phyloP scores from a whole-genome alignment of 2,888 invertebrate species.

The Frankliniella fusca region DNA sequence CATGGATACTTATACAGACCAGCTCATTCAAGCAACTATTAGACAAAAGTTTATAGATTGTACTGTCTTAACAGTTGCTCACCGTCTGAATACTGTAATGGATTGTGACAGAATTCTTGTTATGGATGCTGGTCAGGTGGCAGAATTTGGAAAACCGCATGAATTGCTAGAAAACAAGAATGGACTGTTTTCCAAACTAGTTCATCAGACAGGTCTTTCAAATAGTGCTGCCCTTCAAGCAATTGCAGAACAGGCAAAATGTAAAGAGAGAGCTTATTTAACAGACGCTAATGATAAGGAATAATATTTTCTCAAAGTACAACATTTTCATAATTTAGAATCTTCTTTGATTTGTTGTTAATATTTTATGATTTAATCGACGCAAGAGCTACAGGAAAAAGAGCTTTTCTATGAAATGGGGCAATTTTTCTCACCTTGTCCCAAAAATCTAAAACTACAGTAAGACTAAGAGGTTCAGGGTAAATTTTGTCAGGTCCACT shows the following conservation, averaged over 20 bases:
- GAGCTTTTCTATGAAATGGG: background rate
- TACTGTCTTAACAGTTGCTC: slow-evolving; percentile 87
- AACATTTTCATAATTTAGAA: background rate
- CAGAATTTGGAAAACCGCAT: slow-evolving; percentile 66
- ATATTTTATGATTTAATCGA: background rate
- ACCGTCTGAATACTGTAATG: slow-evolving; percentile 88
- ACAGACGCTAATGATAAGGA: background rate
- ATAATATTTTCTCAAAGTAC: too few species aligned
- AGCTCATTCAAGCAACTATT: slow-evolving; percentile 78
- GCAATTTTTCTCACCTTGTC: background rate
- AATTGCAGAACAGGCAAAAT: background rate
- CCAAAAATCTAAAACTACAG: background rate
- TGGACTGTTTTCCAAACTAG: background rate
- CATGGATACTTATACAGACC: slow-evolving; percentile 85
- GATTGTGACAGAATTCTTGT: slow-evolving; percentile 86
- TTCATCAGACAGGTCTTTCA: background rate
- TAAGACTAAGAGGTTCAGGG: background rate
- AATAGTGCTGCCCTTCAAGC: background rate
- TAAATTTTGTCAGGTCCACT: background rate
- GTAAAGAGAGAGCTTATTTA: background rate
- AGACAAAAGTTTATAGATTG: slow-evolving; percentile 74
- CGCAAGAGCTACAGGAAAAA: background rate
- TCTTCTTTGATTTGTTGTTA: background rate
- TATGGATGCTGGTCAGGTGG: slow-evolving; percentile 73
- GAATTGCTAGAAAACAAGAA: slow-evolving; percentile 53